phyloP scores from a whole-genome alignment of 2,888 invertebrate species.

The Pteria penguin region DNA sequence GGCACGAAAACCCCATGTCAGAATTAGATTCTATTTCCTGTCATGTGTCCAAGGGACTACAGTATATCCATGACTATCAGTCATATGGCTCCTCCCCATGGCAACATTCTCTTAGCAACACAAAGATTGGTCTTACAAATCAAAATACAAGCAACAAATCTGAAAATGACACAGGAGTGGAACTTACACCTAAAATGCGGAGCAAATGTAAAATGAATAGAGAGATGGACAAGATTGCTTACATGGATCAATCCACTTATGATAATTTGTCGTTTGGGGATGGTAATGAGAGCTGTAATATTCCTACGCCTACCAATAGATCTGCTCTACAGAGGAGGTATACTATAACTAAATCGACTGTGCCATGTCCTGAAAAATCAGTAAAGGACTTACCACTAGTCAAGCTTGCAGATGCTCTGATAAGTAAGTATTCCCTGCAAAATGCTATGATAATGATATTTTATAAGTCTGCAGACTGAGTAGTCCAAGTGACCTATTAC shows the following conservation, averaged over 20 bases:
- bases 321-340: constrained; percentile 41
- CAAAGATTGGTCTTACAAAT: background rate
- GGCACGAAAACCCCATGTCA: constrained; percentile 8
- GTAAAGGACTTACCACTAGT: constrained; percentile 65
- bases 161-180: constrained; percentile 43
- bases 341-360: constrained; percentile 31
- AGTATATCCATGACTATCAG: constrained; percentile 55
- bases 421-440: constrained; percentile 51
- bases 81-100: background rate
- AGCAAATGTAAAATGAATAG: constrained; percentile 14
- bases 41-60: constrained; percentile 55
- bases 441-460: too few species aligned
- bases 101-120: background rate
- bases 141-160: constrained; percentile 2
- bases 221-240: constrained; percentile 30
- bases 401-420: constrained; percentile 53
- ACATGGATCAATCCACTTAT: constrained; percentile 36
- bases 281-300: constrained; percentile 9
- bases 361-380: constrained; percentile 55
- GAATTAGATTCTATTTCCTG: constrained; percentile 56
- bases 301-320: constrained; percentile 35
- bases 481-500: too few species aligned
- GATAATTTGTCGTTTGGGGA: constrained; percentile 31
- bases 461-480: too few species aligned
- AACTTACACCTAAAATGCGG: constrained; percentile 34